phyloP scores from a whole-genome alignment of 2,113 vertebrate species.

The Sardina pilchardus region DNA sequence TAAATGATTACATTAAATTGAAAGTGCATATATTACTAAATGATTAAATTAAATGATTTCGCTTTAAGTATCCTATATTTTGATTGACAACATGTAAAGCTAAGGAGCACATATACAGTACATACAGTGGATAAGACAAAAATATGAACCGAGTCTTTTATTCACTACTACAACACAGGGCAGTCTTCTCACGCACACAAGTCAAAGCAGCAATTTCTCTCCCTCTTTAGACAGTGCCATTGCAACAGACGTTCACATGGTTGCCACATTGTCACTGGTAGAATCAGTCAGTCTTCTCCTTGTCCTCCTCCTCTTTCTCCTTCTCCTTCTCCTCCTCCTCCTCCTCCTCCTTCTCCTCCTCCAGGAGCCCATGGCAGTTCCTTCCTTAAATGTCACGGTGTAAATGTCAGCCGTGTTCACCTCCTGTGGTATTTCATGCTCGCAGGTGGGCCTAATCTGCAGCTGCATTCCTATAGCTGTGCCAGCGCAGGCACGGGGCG shows the following conservation, averaged over 20 bases:
- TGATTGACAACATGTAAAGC: background rate
- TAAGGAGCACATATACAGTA: background rate
- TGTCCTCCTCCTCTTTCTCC: background rate
- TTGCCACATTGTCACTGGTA: background rate
- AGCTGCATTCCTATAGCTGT: conserved; percentile 47
- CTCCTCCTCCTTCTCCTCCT: background rate
- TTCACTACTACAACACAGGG: background rate
- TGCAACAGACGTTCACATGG: background rate
- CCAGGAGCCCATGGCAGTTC: conserved; percentile 22
- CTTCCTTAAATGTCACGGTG: conserved; percentile 48
- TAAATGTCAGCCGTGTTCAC: conserved; percentile 50
- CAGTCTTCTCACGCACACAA: background rate
- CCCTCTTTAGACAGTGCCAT: background rate
- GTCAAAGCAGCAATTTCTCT: background rate
- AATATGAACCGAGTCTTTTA: background rate
- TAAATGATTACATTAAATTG: no score
- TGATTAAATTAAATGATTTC: no score
- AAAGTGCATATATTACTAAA: no score
- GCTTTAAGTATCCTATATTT: no score
- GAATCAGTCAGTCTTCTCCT: background rate
- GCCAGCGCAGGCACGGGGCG: conserved; percentile 10
- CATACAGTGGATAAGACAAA: no score
- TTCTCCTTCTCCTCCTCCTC: background rate
- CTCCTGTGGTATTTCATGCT: conserved; percentile 45
- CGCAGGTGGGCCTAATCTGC: conserved; percentile 44